These are phyloP conservation scores for Asteroscopus sphinx DNA, from an alignment of 2,888 invertebrate species.

Conservation along the genomic window DNA sequence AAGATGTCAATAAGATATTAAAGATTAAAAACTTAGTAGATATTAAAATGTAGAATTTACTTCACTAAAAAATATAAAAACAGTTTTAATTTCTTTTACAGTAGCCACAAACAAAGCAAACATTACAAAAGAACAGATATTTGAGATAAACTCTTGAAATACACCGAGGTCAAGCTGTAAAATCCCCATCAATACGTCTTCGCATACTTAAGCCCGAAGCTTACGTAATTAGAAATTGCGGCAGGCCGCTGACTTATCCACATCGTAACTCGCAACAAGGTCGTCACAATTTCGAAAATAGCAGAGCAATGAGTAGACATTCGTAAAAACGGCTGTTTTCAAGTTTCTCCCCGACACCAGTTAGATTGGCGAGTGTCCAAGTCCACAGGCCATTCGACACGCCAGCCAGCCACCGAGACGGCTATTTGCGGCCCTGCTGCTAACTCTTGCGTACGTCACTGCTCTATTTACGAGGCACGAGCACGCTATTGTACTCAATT, in stretches of 20 bases:
- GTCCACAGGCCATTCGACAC: constrained; percentile 81
- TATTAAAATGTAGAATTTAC: background rate
- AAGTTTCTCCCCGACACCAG: constrained; percentile 78
- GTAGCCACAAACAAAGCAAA: background rate
- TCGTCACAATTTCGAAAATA: constrained; percentile 84
- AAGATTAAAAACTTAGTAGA: too few relatives aligned
- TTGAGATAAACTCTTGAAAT: constrained; percentile 32
- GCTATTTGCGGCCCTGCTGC: constrained; percentile 84
- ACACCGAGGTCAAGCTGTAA: constrained; percentile 20
- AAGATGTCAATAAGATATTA: too few relatives aligned
- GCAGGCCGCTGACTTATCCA: constrained; percentile 79
- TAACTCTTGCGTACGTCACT: constrained; percentile 82
- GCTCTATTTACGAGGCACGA: constrained; percentile 85
- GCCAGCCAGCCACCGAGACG: constrained; percentile 77
- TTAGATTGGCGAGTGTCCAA: constrained; percentile 79
- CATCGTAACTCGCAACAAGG: constrained; percentile 80
- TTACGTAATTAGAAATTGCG: constrained; percentile 78
- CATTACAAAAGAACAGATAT: constrained; percentile 2
- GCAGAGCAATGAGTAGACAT: constrained; percentile 81
- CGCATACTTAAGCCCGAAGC: constrained; percentile 50
- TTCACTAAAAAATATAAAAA: background rate
- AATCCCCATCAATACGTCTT: constrained; percentile 53
- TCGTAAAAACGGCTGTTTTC: constrained; percentile 85
- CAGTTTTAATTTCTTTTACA: background rate
- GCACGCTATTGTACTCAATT: constrained; percentile 81